Base-by-base conservation (phyloP, 2,113 vertebrate species). In the Orcinus orca region DNA sequence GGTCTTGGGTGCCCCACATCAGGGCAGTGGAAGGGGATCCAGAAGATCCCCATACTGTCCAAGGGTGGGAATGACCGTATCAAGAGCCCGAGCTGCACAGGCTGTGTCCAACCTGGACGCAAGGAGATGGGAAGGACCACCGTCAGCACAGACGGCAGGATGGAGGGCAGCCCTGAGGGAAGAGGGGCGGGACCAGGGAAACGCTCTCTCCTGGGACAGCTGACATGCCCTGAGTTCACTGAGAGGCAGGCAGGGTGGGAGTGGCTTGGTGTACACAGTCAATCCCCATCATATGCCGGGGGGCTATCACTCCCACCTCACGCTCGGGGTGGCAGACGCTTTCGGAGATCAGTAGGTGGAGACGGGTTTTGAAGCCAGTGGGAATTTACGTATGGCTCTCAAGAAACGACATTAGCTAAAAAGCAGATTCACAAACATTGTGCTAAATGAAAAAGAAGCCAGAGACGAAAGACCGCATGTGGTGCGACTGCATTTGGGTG, bases 401-500 rank as follows among this genome's bases (percentile, higher is more conserved):
- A 10, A 41, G 65, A 79, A 55, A 60, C 0, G 2, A 4, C 1
- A 2, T 0, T 1, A 17, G 13, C 29, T 11, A 33, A 58, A 33
- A 31, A 4, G 36, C 0, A 29, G 62, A 10, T 5, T 5, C 18
- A 0, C 13, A 25, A 13, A 11, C 13, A 0, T 1, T 1, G 2
- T 7, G 41, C 70, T 1, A 0, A 14, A 58, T 5, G 11, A 10
- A 7, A 5, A 3, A 53, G 77, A 18, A 25, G 63, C 14, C 7
- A 0, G 63, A 3, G 4, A 11, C 21, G 8, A 20, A 65, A 15
- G 79, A 9, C 53, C 33, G 20, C 17, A 8, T 0, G 0, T 12
- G 0, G 38, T 0, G 6, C 2, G 9, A 14, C 2, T 6, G 33
- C 3, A 0, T 50, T 15, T 8, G 25, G 0, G 9, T 4, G 14